Evolutionary conservation across 2,888 invertebrate genomes (phyloP), one percentile per base, ranked within the genome.

Genomic region (Scaptomyza reducta): DNA sequence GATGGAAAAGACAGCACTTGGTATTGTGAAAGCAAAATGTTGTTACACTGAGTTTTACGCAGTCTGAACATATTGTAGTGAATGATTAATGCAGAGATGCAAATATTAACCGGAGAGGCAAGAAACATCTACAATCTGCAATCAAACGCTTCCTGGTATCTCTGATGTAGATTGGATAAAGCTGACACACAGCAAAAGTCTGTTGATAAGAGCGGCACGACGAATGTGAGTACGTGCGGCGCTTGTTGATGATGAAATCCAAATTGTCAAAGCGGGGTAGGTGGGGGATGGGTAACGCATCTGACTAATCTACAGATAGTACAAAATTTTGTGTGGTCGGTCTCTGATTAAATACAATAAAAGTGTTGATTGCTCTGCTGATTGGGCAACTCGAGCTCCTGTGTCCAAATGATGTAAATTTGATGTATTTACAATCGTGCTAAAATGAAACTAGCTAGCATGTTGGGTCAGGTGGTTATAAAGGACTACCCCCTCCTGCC

Each of bases 341-440:
- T 42, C 81, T 65, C 73, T 87, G 73, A 76, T 84, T 82, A 79
- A 73, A 70, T 60, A 85, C 82, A 85, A 82, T 82, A 81, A 78
- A 81, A 81, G 76, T 71, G 87, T 62, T 82, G 82, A 82, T 87
- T 87, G 87, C 65, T 50, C 44, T 50, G 38, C 63, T 79, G 79
- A 83, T 83, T 83, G 83, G 65, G 51, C 55, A 11, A 62, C 63
- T 40, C 9, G 40, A 64, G 68, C 68, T 77, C 60, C 63, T 61
- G 44, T 25, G 51, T 38, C 33, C 38, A 38, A 38, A 2, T 9
- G 61, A 81, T 82, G 85, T 74, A 87, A 79, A 85, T 87, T 76
- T 78, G 73, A 81, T 70, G 76, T 70, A 70, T 84, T 66, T 67
- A 62, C 76, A 79, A 72, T 70, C 65, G 66, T 64, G 50, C 49